A percentile compares a stretch with the other conserved stretches of the same genome.
Conservation (phyloP, 1,140 invertebrate genomes). For the Rhopalosiphum padi region DNA sequence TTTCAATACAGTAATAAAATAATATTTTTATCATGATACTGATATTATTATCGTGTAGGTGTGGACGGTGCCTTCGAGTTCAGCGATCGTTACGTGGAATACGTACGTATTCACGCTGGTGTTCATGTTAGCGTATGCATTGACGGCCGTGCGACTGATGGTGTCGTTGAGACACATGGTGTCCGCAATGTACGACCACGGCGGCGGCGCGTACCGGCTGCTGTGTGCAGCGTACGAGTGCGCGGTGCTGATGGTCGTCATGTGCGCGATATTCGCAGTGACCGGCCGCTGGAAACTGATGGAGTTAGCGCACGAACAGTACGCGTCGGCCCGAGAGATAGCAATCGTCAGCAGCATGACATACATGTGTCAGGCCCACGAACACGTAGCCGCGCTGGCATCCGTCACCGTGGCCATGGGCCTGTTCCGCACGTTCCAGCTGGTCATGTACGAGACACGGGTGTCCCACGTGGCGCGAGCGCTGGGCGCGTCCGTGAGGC, state of each 20-base stretch:
- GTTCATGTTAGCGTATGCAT: background rate
- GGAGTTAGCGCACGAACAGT: background rate
- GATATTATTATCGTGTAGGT: background rate
- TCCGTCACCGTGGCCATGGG: background rate
- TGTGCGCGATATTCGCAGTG: background rate
- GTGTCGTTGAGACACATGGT: background rate
- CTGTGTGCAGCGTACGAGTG: background rate
- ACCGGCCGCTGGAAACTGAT: slow-evolving; percentile 16
- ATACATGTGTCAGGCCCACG: background rate
- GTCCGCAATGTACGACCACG: background rate
- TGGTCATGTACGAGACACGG: background rate
- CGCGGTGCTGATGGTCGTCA: background rate
- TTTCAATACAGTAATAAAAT: no score
- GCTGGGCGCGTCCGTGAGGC: background rate
- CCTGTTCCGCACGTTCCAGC: background rate
- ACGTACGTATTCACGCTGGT: slow-evolving; percentile 18
- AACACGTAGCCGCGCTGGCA: background rate
- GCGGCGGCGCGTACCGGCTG: background rate
- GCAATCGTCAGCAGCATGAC: background rate
- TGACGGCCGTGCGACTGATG: background rate
- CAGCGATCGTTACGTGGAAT: background rate
- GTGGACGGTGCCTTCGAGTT: background rate
- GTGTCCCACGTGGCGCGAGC: background rate
- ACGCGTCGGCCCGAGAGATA: background rate
- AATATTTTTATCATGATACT: background rate